Evolutionary conservation across 2,888 invertebrate genomes (phyloP), one percentile per base, ranked within the genome.

Genomic region (Aleiodes testaceus): DNA sequence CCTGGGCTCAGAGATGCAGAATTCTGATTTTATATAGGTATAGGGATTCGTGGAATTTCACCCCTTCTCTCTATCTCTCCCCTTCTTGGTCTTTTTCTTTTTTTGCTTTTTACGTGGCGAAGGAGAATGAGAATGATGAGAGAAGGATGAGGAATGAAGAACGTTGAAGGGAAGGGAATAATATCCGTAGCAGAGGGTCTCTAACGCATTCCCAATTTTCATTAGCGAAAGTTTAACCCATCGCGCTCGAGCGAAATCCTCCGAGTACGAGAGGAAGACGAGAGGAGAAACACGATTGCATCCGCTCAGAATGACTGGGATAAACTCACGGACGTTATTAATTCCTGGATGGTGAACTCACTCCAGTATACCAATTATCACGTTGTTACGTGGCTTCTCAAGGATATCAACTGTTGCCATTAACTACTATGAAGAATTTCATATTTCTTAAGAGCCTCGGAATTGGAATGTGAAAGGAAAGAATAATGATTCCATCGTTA

Each of bases 151-250:
- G n/a, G 9, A n/a, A 14, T 30, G 55, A 30, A n/a, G 36, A 4
- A 26, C 26, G 3, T 26, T 26, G 26, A 26, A 26, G 30, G 11
- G 55, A 36, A 30, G 11, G 30, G 55, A 30, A n/a, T 55, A 55
- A 55, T 55, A 55, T 55, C 55, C 55, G 55, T 14, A 30, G 30
- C 7, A 36, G 36, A 36, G 30, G 55, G 16, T 36, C 16, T 55
- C 55, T 55, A 55, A 55, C 55, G 55, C 55, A 55, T 55, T 55
- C 55, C 55, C 30, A 55, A 55, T 55, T 55, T 55, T 55, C 55
- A 55, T 55, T 55, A 55, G 55, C 14, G 55, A 55, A 55, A 55
- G 55, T 55, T 55, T 55, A 55, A 55, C 30, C 36, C 55, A 36
- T 55, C 36, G 55, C 55, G 55, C 55, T 11, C 16, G 55, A 36